Percentiles rank a stretch among this genome's conserved stretches.
These are phyloP conservation scores for Myoxocephalus aenaeus DNA, from an alignment of 2,797 vertebrate species.

Conservation along the genomic window DNA sequence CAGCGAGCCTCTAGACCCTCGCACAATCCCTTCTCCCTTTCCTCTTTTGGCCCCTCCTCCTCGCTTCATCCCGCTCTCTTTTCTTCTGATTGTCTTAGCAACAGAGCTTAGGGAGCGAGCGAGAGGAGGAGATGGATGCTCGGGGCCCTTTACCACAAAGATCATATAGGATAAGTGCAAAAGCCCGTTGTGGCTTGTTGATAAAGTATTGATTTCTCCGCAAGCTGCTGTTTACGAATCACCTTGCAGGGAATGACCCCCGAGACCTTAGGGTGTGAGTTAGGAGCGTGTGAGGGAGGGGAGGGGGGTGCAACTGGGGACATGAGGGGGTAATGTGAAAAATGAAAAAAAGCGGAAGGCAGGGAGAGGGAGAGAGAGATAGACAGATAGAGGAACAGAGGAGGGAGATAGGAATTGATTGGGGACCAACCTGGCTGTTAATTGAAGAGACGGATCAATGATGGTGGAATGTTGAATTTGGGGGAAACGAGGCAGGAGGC, in stretches of 20 bases:
- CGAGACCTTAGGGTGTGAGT: constrained; percentile 88
- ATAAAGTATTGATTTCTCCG: constrained; percentile 99
- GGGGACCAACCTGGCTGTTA: constrained; percentile 71
- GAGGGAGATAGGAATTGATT: constrained; percentile 77
- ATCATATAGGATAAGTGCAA: constrained; percentile 97
- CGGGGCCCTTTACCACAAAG: constrained; percentile 89
- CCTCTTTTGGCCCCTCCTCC: constrained; percentile 53
- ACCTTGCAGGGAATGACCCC: constrained; percentile 97
- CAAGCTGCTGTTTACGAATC: constrained; percentile 93
- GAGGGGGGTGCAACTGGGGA: constrained; percentile 26
- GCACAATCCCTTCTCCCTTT: constrained; percentile 65
- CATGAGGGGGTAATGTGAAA: constrained; percentile 64
- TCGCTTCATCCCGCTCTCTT: constrained; percentile 64
- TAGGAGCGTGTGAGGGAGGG: constrained; percentile 42
- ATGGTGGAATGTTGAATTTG: constrained; percentile 72
- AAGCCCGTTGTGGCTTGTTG: constrained; percentile 98
- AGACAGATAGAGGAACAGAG: constrained; percentile 50
- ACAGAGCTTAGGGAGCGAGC: constrained; percentile 87
- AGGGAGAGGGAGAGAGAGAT: constrained; percentile 41
- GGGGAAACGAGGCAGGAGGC: constrained; percentile 53
- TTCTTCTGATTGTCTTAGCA: constrained; percentile 81
- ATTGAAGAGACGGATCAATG: constrained; percentile 79
- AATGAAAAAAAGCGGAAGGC: constrained; percentile 63
- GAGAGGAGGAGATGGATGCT: constrained; percentile 88
- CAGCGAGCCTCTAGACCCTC: constrained; percentile 69